A percentile compares a stretch with the other conserved stretches of the same genome.
Conservation (phyloP, 2,113 vertebrate genomes). For the Mesoclemmys tuberculata region DNA sequence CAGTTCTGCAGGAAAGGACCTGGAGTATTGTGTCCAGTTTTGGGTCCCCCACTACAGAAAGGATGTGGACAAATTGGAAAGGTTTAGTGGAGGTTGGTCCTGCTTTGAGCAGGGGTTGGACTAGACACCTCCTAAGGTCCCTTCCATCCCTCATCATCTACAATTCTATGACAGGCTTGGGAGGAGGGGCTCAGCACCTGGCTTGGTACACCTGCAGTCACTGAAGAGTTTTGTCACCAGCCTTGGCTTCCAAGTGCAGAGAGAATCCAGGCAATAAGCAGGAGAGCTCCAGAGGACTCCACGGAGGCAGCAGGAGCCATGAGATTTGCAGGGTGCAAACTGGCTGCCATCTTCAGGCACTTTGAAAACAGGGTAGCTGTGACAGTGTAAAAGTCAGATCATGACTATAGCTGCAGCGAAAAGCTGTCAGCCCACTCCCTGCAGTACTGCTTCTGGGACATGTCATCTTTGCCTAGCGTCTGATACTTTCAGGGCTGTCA, state of each 20-base stretch:
- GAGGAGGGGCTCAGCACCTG: background rate
- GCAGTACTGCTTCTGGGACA: background rate
- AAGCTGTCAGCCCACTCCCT: background rate
- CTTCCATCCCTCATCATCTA: too few species aligned
- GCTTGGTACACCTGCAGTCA: background rate
- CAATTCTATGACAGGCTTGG: too few species aligned
- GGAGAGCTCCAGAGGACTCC: background rate
- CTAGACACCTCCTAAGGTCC: too few species aligned
- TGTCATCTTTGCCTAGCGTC: background rate
- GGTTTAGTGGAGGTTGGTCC: too few species aligned
- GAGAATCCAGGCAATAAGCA: background rate
- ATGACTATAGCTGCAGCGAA: background rate
- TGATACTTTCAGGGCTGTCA: background rate
- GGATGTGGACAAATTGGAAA: too few species aligned
- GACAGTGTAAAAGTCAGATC: background rate
- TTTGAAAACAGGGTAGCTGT: background rate
- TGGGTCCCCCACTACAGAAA: too few species aligned
- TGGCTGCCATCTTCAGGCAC: background rate
- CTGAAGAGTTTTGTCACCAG: background rate
- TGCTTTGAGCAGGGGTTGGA: too few species aligned
- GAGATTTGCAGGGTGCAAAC: background rate
- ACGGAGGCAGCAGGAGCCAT: background rate
- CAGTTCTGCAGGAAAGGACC: too few species aligned
- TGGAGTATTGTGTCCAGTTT: too few species aligned
- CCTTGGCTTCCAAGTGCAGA: background rate